Evolutionary conservation across 1,140 invertebrate genomes (phyloP).

Genomic region (Diabrotica undecimpunctata): DNA sequence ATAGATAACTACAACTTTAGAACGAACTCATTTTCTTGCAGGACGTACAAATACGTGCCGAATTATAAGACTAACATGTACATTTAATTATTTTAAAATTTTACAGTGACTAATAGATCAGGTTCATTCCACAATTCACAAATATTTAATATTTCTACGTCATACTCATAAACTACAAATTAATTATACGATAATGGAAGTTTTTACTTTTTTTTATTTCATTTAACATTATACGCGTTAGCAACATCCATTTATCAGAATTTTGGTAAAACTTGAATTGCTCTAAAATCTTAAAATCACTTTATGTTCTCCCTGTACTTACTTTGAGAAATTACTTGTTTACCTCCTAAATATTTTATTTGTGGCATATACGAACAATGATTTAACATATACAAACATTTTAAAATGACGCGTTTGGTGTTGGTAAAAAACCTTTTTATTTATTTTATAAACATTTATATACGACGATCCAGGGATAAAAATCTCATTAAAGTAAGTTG

Average conservation of each 20-base stretch:
- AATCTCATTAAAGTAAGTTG: no score
- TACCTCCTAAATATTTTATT: not conserved
- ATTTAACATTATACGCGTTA: not conserved
- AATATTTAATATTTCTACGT: not conserved
- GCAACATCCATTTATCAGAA: not conserved
- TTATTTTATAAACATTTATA: no score
- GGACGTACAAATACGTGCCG: no score
- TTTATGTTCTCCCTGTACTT: not conserved
- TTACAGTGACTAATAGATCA: not conserved
- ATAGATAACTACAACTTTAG: no score
- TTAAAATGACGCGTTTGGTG: no score
- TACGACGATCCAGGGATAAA: no score
- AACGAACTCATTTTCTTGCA: no score
- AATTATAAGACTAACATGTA: not conserved
- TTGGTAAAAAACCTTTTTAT: no score
- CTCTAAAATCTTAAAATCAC: not conserved
- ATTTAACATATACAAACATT: no score
- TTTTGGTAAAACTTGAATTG: not conserved
- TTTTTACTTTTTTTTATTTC: no score
- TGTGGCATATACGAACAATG: no score
- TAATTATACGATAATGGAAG: not conserved
- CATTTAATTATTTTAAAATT: not conserved
- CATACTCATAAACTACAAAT: not conserved
- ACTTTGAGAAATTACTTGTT: not conserved
- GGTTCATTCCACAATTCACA: conserved; percentile 2